Evolutionary conservation across 1,140 invertebrate genomes (phyloP).

Genomic region (Apis laboriosa): DNA sequence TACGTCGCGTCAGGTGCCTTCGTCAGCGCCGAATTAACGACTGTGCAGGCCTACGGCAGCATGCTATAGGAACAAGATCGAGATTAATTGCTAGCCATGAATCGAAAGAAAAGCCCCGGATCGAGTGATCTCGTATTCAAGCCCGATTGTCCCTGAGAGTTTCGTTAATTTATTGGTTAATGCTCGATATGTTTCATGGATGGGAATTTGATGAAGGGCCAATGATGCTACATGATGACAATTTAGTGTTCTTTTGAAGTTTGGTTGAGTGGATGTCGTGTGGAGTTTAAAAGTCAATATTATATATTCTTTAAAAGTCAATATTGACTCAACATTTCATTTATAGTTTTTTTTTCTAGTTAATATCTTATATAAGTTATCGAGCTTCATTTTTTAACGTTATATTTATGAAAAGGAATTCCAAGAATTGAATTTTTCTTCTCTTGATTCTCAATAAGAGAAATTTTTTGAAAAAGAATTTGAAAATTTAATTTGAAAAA

Average conservation of each 20-base stretch:
- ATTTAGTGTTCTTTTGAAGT: background rate
- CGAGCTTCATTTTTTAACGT: no score
- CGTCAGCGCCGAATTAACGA: conserved; percentile 65
- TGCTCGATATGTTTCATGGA: background rate
- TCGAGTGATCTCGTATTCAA: conserved; percentile 37
- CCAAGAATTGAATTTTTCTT: no score
- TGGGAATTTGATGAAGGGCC: background rate
- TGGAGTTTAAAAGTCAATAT: no score
- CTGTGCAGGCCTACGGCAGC: conserved; percentile 25
- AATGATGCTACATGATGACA: background rate
- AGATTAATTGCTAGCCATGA: conserved; percentile 63
- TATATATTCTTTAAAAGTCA: no score
- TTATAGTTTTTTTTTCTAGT: no score
- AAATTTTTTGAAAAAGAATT: no score
- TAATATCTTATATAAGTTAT: no score
- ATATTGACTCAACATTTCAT: no score
- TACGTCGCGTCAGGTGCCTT: conserved; percentile 6
- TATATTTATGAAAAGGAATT: no score
- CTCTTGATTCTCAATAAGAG: no score
- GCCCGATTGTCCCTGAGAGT: conserved; percentile 10
- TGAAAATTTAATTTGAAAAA: no score
- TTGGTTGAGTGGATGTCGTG: background rate
- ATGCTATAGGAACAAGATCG: conserved; percentile 56
- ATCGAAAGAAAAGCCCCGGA: conserved; percentile 38
- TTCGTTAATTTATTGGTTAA: conserved; percentile 47